phyloP scores from a whole-genome alignment of 2,888 invertebrate genomes.

The Pteria penguin region DNA sequence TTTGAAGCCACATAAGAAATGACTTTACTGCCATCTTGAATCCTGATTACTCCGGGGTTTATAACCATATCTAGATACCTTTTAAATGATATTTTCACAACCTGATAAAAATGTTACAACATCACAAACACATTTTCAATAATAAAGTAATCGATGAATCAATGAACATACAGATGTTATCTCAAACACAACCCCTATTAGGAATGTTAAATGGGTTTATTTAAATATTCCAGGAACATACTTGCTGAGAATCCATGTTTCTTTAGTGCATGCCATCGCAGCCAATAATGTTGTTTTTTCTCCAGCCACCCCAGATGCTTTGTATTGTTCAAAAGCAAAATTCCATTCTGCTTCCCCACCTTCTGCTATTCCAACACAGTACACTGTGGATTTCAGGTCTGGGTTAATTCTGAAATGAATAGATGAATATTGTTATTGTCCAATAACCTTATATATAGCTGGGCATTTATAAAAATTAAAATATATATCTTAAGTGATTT shows the following conservation, averaged over 20 bases:
- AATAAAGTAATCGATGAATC: too few species aligned
- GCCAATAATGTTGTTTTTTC: constrained; percentile 85
- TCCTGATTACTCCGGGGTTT: constrained; percentile 59
- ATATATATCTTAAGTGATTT: not conserved
- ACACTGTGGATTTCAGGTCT: constrained; percentile 86
- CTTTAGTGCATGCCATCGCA: constrained; percentile 87
- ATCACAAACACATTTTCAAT: too few species aligned
- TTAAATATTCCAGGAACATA: too few species aligned
- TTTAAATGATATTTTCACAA: too few species aligned
- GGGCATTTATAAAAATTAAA: not conserved
- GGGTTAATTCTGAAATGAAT: constrained; percentile 84
- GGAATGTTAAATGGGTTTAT: too few species aligned
- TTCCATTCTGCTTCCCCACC: constrained; percentile 88
- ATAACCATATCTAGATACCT: constrained; percentile 70
- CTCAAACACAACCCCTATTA: too few species aligned
- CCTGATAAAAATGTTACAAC: too few species aligned
- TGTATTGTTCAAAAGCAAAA: constrained; percentile 86
- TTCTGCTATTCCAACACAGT: constrained; percentile 87
- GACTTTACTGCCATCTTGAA: constrained; percentile 69
- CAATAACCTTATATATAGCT: not conserved
- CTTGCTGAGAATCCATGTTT: constrained; percentile 82
- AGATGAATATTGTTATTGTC: not conserved
- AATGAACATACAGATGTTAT: too few species aligned
- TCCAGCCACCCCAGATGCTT: constrained; percentile 85
- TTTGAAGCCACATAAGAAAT: constrained; percentile 66